phyloP scores from a whole-genome alignment of 30 jellyfish, hydroid and myxozoan genomes.

The Turritopsis dohrnii region DNA sequence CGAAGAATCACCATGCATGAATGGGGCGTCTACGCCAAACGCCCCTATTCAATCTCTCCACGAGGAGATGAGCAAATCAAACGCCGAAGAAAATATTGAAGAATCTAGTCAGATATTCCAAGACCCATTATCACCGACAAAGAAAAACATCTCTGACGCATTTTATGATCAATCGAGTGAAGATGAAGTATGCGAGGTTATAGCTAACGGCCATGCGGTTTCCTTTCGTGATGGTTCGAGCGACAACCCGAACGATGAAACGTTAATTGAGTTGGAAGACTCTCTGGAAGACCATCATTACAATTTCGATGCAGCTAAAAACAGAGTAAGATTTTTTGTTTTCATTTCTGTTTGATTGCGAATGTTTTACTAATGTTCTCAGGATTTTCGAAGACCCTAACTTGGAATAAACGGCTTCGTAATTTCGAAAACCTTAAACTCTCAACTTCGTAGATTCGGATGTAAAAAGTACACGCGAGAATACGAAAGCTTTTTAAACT shows the following conservation, averaged over 20 bases:
- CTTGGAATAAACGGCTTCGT: no score
- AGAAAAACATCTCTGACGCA: not conserved
- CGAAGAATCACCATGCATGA: not conserved
- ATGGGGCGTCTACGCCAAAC: not conserved
- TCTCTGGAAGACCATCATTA: not conserved
- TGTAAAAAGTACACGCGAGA: no score
- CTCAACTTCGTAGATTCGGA: no score
- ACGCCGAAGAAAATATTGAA: not conserved
- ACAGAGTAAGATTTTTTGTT: not conserved
- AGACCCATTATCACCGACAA: not conserved
- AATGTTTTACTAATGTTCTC: no score
- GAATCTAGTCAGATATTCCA: not conserved
- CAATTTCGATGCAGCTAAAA: not conserved
- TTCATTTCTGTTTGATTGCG: no score
- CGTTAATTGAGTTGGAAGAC: not conserved
- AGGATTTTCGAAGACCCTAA: no score
- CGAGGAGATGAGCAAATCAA: not conserved
- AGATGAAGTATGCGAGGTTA: not conserved
- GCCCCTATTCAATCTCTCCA: slow-evolving; percentile 2
- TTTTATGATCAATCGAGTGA: not conserved
- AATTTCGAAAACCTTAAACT: no score
- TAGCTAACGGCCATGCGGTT: not conserved
- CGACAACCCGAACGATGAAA: not conserved
- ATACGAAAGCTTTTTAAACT: no score
- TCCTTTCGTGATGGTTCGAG: not conserved